These are phyloP conservation scores for Columba guinea DNA, from an alignment of 2,797 vertebrate species.

Conservation along the genomic window DNA sequence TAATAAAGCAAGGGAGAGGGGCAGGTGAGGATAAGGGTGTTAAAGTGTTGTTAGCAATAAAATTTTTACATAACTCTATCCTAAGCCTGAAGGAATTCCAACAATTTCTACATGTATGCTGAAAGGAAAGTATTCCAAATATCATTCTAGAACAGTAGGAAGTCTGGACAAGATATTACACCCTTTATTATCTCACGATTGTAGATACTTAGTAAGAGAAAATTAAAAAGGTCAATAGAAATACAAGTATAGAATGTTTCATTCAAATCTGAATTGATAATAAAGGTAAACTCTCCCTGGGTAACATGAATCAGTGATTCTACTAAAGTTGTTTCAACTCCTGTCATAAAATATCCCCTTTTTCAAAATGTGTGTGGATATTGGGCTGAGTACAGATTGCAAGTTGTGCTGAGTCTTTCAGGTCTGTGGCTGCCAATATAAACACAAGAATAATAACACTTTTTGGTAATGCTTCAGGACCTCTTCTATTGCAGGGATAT, in stretches of 20 bases:
- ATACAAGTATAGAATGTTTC: neutral
- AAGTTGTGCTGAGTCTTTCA: neutral
- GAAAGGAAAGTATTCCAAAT: neutral
- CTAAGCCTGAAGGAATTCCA: neutral
- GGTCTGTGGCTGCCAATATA: neutral
- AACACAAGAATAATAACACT: neutral
- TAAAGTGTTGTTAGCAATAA: neutral
- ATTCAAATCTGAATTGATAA: conserved; percentile 4
- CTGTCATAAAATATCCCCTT: neutral
- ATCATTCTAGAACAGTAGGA: neutral
- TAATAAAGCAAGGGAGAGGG: fast-evolving
- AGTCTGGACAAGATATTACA: neutral
- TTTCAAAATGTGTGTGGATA: neutral
- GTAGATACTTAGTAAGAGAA: neutral
- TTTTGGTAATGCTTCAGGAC: neutral
- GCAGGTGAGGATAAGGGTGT: fast-evolving
- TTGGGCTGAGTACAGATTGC: neutral
- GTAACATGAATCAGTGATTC: neutral
- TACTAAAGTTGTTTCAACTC: neutral
- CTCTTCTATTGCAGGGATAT: neutral
- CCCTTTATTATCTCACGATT: neutral
- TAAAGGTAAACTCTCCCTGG: neutral
- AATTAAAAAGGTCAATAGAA: conserved; percentile 12
- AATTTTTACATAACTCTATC: neutral
- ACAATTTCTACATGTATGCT: neutral